Evolutionary conservation across 2,797 vertebrate genomes (phyloP), one percentile per base, ranked within the genome.

Genomic region (Odontamblyopus rebecca): DNA sequence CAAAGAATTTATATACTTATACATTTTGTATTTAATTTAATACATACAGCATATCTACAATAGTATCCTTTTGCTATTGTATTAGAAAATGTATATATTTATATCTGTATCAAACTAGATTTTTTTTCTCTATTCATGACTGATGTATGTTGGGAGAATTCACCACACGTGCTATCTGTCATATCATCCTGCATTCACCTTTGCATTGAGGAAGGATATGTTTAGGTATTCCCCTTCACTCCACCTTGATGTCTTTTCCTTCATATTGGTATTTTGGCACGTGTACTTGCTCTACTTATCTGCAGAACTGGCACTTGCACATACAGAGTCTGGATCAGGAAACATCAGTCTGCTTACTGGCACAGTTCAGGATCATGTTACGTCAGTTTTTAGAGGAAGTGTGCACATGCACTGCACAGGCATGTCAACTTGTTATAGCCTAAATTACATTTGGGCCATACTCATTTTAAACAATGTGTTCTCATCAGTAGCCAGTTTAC

Each of bases 321-420:
- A 19, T 44, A 68, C 74, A 41, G 41, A 41, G 41, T 61, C 30
- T 41, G 19, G 2, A 77, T 82, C 82, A 63, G 84, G 88, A 89
- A 88, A 87, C 74, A 70, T 88, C 80, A 29, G 51, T n/a, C 71
- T 48, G 65, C 80, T 92, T 92, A 89, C 91, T 68, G 87, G 89
- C 88, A 92, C 74, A 61, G 77, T 71, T 65, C 60, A 61, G 88
- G 88, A 86, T 92, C 87, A 73, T 32, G 72, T 91, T 90, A 87
- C 87, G 75, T 18, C 35, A 72, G 70, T 76, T 78, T 64, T 15
- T 50, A 65, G 67, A 75, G 81, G 75, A 85, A 77, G 84, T 64
- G 70, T 76, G 54, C 48, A 75, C 80, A 51, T 65, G 41, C 61
- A 35, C 18, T 23, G 29, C 19, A 27, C 23, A 70, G 30, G 71